These are phyloP conservation scores for Anniella stebbinsi DNA, from an alignment of 2,797 vertebrate genomes.

Conservation along the genomic window DNA sequence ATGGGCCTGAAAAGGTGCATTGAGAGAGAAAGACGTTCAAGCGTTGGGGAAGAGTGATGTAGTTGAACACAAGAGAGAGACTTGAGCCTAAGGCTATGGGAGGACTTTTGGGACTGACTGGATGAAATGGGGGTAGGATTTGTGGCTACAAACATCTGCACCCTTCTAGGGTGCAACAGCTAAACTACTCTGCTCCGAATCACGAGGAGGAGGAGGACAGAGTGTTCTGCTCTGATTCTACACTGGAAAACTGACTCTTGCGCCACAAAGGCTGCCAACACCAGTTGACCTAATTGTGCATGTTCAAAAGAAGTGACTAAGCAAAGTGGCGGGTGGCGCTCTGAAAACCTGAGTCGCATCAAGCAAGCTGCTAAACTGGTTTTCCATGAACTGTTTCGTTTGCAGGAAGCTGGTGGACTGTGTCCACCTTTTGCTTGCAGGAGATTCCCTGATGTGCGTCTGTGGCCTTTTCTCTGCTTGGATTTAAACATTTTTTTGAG, in stretches of 20 bases:
- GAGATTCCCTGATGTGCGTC: neutral
- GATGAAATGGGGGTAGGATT: neutral
- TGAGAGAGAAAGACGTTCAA: neutral
- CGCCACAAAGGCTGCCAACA: neutral
- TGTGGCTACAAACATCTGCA: neutral
- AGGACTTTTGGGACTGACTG: neutral
- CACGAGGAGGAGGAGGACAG: neutral
- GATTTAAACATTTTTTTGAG: neutral
- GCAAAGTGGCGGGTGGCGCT: constrained; percentile 18
- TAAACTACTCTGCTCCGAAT: neutral
- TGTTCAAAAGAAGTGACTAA: constrained; percentile 7
- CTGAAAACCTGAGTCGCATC: neutral
- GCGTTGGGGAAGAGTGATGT: neutral
- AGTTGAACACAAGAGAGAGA: neutral
- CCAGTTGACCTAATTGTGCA: constrained; percentile 3
- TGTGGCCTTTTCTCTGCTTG: too few relatives aligned
- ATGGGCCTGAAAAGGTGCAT: neutral
- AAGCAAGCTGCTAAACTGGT: constrained; percentile 31
- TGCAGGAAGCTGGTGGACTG: constrained; percentile 15
- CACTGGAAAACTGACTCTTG: neutral
- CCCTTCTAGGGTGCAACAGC: neutral
- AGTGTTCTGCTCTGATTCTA: neutral
- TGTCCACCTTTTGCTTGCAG: neutral
- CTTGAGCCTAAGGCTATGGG: neutral
- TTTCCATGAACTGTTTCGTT: constrained; percentile 10